Percentiles rank a stretch among this genome's conserved stretches.
These are phyloP conservation scores for Holothuria glaberrima DNA, from an alignment of 35 echinoderm and acorn worm species.

Conservation along the genomic window DNA sequence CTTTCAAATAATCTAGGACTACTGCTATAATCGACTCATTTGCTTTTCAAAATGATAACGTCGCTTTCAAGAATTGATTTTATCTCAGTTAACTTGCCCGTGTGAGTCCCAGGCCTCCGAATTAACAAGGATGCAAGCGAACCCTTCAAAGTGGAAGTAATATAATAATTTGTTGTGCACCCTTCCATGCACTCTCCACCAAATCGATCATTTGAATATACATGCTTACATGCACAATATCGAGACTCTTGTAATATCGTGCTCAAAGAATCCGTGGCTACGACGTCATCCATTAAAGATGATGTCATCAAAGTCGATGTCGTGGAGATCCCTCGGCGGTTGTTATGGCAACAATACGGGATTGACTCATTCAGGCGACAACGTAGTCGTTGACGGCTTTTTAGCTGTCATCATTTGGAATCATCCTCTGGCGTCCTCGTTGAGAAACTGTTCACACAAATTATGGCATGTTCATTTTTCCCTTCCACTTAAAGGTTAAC, in stretches of 20 bases:
- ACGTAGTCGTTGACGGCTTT: neutral
- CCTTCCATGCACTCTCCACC: neutral
- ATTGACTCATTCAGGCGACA: slow-evolving; percentile 4
- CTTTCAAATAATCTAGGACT: slow-evolving; percentile 1
- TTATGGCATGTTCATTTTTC: too few relatives aligned
- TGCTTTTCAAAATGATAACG: slow-evolving; percentile 39
- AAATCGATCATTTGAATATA: slow-evolving; percentile 8
- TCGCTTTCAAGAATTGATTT: slow-evolving; percentile 34
- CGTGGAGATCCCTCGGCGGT: neutral
- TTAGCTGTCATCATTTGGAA: neutral
- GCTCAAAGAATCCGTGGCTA: slow-evolving; percentile 8
- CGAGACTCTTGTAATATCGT: neutral
- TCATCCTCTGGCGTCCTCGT: neutral
- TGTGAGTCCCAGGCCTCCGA: slow-evolving; percentile 18
- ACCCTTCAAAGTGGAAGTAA: neutral
- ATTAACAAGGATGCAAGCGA: slow-evolving; percentile 20
- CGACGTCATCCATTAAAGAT: slow-evolving; percentile 18
- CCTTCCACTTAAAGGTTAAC: too few relatives aligned
- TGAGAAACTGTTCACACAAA: neutral
- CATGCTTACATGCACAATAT: slow-evolving; percentile 16
- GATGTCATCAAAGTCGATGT: slow-evolving; percentile 37
- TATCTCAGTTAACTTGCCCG: neutral
- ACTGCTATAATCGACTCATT: slow-evolving; percentile 2
- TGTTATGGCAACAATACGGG: neutral
- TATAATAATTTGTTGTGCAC: slow-evolving; percentile 4